phyloP scores from a whole-genome alignment of 2,888 invertebrate species.

The Coleophora deauratella region DNA sequence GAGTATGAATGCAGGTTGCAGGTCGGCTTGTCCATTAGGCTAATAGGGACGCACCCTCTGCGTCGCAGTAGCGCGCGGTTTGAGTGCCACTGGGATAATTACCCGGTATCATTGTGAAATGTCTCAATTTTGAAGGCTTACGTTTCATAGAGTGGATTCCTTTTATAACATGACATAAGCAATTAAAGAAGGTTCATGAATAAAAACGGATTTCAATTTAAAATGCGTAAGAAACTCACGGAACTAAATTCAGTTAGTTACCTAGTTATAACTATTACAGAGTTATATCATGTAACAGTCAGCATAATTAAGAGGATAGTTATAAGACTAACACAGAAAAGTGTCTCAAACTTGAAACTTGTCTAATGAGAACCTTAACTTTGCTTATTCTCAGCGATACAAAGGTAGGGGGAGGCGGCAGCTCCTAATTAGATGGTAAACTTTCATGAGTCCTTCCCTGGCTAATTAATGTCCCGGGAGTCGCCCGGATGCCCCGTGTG shows the following conservation, averaged over 20 bases:
- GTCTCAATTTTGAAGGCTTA: neutral
- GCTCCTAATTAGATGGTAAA: constrained; percentile 74
- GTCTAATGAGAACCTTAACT: constrained; percentile 60
- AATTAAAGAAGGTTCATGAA: too few species aligned
- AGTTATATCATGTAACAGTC: too few species aligned
- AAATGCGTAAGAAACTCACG: too few species aligned
- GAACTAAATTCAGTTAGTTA: neutral
- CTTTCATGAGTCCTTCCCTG: constrained; percentile 62
- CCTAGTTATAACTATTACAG: too few species aligned
- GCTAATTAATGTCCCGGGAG: constrained; percentile 69
- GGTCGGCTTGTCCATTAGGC: constrained; percentile 65
- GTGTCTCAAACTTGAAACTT: constrained; percentile 36
- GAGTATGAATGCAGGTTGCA: constrained; percentile 67
- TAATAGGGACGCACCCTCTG: constrained; percentile 53
- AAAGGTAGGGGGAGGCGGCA: constrained; percentile 58
- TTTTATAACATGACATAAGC: too few species aligned
- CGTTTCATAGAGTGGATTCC: neutral
- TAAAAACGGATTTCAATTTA: too few species aligned
- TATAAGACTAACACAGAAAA: constrained; percentile 17
- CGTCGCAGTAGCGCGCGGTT: constrained; percentile 21
- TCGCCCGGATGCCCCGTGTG: constrained; percentile 39
- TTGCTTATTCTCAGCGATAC: constrained; percentile 54
- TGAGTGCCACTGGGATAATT: constrained; percentile 24
- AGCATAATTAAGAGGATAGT: too few species aligned
- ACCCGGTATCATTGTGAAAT: too few species aligned